Base-by-base conservation (phyloP, 2,888 invertebrate genomes). In the Opisthograptis luteolata region DNA sequence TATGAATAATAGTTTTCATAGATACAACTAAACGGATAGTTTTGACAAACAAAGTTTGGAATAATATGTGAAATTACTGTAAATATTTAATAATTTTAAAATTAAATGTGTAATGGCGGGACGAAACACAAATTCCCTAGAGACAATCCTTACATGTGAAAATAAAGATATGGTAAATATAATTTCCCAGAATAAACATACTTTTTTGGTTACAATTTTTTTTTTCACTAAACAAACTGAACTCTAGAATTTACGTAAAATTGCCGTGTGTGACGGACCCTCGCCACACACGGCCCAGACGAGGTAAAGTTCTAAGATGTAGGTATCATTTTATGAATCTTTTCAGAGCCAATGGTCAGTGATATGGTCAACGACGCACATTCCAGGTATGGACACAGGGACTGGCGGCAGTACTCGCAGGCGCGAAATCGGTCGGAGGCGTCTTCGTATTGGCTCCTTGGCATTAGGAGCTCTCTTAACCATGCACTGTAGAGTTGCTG, bases 121-220 rank as follows among this genome's bases (percentile, higher is more conserved):
- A 30, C 56, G 43, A 13, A 47, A 17, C 9, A 42, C 54, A 3
- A 61, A 61, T 43, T 87, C 87, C 6, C 50, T 80, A 51, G 84
- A 86, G 60, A 87, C 87, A 13, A 87, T 87, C 46, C 77, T 87
- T 24, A 81, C 79, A 22, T 79, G 70, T 50, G 80, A 83, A 52
- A 84, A 82, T 47, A 73, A 68, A 68, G 82, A 85, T 57, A 60
- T 63, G 53, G 86, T 85, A 63, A 73, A 17, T 17, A 17, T 17
- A 17, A 17, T 3, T 17, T 17, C 2, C 3, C 20, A 5, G 4
- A 1, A 6, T 7, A 20, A 20, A 20, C 4, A 20, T 20, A 6
- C 6, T 10, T 35, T 19, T 20, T n/a, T n/a, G n/a, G n/a, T n/a
- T n/a, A n/a, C n/a, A n/a, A n/a, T n/a, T n/a, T n/a, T n/a, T n/a